Percentiles rank a stretch among this genome's conserved stretches.
phyloP scores from a whole-genome alignment of 2,797 vertebrate species.

The Leuciscus waleckii region DNA sequence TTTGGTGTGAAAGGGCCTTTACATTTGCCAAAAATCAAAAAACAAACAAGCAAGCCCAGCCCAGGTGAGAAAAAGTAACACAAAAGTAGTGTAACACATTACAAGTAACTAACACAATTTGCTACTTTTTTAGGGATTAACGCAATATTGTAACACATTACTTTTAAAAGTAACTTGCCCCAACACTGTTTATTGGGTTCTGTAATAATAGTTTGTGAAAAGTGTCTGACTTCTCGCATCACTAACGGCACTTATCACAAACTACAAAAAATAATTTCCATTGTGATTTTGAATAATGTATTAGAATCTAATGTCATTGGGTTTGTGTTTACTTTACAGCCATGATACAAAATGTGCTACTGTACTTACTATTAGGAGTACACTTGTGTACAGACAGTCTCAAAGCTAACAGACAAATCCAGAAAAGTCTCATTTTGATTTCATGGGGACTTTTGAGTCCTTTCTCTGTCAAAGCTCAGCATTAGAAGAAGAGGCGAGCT shows the following conservation, averaged over 20 bases:
- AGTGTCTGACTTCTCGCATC: not conserved
- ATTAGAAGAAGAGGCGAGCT: not conserved
- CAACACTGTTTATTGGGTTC: no score
- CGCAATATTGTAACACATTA: no score
- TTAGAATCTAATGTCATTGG: not conserved
- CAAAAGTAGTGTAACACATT: no score
- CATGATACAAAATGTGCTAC: not conserved
- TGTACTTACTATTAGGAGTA: not conserved
- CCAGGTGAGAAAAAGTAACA: no score
- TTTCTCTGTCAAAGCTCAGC: constrained; percentile 1
- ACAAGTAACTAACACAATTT: no score
- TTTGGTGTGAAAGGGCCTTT: no score
- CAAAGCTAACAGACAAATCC: not conserved
- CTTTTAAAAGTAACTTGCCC: no score
- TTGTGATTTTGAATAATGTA: not conserved
- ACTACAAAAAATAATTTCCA: not conserved
- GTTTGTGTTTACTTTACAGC: not conserved
- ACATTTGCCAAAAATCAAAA: no score
- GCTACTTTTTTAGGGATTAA: no score
- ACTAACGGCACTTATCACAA: not conserved
- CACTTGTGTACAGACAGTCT: not conserved
- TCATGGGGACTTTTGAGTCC: not conserved
- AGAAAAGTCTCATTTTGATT: not conserved
- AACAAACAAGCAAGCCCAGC: no score
- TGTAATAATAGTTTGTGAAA: no score